Percentiles rank a stretch among this genome's conserved stretches.
Conservation (phyloP, 2,888 invertebrate genomes). For the Protophormia terraenovae region DNA sequence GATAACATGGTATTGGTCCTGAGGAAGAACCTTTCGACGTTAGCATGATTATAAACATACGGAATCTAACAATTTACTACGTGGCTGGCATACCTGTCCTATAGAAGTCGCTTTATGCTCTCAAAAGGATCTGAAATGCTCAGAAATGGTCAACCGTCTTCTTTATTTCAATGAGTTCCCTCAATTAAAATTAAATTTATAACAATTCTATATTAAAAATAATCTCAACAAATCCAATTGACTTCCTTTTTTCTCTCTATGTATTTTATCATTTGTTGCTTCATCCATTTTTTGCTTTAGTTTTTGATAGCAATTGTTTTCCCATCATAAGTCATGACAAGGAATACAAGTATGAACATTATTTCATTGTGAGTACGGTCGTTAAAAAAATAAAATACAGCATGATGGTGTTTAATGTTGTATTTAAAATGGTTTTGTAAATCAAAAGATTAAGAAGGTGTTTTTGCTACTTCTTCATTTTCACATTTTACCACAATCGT, state of each 20-base stretch:
- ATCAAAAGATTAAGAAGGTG: constrained; percentile 45
- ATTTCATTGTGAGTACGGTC: not conserved
- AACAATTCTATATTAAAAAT: too few species aligned
- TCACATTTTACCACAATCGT: not conserved
- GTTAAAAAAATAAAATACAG: constrained; percentile 12
- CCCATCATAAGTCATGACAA: constrained; percentile 31
- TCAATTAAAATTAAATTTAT: too few species aligned
- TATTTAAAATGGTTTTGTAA: constrained; percentile 41
- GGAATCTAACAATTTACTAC: too few species aligned
- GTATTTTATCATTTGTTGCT: constrained; percentile 32
- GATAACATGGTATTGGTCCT: too few species aligned
- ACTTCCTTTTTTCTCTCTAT: constrained; percentile 39
- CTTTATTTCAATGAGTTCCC: too few species aligned
- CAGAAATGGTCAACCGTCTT: too few species aligned
- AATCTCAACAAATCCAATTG: too few species aligned
- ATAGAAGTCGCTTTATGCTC: too few species aligned
- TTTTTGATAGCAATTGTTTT: constrained; percentile 45
- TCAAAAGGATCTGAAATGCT: too few species aligned
- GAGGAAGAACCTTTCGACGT: too few species aligned
- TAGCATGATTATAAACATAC: too few species aligned
- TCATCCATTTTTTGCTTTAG: not conserved
- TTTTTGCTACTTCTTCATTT: not conserved
- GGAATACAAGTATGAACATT: not conserved
- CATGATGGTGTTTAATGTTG: constrained; percentile 28
- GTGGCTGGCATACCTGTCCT: too few species aligned